Base-by-base conservation (phyloP, 2,113 vertebrate genomes). In the Ammodytes dubius region DNA sequence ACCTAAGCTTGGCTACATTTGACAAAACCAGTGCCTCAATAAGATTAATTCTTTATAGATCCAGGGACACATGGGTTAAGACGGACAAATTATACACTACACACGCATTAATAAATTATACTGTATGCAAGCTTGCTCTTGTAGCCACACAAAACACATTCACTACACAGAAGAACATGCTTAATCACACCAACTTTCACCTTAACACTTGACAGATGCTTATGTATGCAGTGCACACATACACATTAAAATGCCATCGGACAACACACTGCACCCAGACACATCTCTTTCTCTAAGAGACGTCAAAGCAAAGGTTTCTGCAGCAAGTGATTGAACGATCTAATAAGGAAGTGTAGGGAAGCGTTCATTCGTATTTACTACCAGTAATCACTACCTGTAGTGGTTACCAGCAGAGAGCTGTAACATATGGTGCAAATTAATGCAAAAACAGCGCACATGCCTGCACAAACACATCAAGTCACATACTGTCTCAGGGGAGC, bases 291-390 rank as follows among this genome's bases (percentile, higher is more conserved):
- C 19, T 54, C 45, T 17, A 11, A 66, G 49, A 53, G 75, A 27
- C 27, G 27, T 27, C 49, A 67, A 73, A 39, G 7, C 47, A 56
- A 72, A 46, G 15, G 14, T 63, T 35, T 53, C 50, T 39, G 57
- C 83, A 84, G 60, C 73, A 27, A 59, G 79, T 87, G 91, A 93
- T 91, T 86, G 83, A 91, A 54, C 1, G 73, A 74, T 86, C 61
- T 83, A 74, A 93, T 90, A 84, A 90, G 74, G 13, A 76, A 73
- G 61, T 43, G 27, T 68, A n/a, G 45, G n/a, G 6, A 74, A 65
- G 45, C 66, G 64, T 75, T n/a, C 77, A 40, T 71, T 75, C 9
- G 46, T 64, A 65, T 87, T 87, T 85, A 87, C 86, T 10, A 63
- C 60, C 57, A 58, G 81, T 27, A 66, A 87, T 88, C 50, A 79